These are phyloP conservation scores for Sinocyclocheilus maitianheensis DNA, from an alignment of 2,113 vertebrate species.

Conservation along the genomic window DNA sequence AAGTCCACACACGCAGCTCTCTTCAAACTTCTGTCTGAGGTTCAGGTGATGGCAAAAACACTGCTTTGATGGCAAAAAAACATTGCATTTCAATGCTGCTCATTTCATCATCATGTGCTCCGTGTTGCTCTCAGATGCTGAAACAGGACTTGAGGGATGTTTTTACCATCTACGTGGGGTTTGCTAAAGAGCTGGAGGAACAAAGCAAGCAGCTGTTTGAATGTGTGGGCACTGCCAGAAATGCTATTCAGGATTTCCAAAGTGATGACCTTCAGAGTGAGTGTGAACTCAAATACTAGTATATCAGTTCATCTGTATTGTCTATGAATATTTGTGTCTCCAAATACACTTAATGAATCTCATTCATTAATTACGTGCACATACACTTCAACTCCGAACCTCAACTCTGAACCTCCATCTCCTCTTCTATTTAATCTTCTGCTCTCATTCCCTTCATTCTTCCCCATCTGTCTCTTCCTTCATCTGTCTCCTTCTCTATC, in stretches of 20 bases:
- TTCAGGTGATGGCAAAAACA: conserved; percentile 52
- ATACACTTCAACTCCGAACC: neutral
- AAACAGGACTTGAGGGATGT: conserved; percentile 72
- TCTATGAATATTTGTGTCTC: neutral
- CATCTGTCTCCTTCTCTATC: conserved; percentile 9
- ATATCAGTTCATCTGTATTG: neutral
- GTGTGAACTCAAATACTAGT: conserved; percentile 18
- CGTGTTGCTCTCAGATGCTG: conserved; percentile 59
- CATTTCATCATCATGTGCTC: neutral
- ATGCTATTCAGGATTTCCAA: conserved; percentile 29
- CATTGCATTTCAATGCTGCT: too few species aligned
- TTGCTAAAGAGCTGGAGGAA: conserved; percentile 70
- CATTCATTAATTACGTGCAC: neutral
- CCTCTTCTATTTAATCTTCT: conserved; percentile 8
- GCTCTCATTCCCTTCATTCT: neutral
- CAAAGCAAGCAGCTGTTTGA: conserved; percentile 70
- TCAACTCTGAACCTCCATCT: neutral
- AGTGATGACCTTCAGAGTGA: conserved; percentile 49
- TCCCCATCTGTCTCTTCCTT: conserved; percentile 10
- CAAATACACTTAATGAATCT: neutral
- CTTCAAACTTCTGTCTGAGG: conserved; percentile 64
- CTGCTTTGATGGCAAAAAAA: too few species aligned
- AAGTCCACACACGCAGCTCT: conserved; percentile 58
- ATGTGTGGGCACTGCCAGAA: conserved; percentile 56
- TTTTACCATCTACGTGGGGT: conserved; percentile 66